Evolutionary conservation across 2,888 invertebrate genomes (phyloP).

Genomic region (Scaeva pyrastri): DNA sequence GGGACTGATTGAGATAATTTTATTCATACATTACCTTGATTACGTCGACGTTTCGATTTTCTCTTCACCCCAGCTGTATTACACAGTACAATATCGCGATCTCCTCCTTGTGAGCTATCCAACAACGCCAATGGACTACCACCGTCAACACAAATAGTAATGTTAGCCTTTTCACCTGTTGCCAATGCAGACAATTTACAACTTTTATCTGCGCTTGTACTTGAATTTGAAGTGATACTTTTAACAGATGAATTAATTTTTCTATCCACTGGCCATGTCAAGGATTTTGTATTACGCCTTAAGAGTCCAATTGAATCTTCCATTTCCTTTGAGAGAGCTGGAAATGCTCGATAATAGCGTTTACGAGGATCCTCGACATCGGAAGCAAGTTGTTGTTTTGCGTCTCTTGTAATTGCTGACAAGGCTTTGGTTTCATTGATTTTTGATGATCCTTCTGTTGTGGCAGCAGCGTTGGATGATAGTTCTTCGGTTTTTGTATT

Average conservation of each 20-base stretch:
- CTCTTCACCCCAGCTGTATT: constrained; percentile 80
- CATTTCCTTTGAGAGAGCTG: constrained; percentile 86
- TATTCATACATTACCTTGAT: constrained; percentile 78
- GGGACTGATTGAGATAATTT: too few species aligned
- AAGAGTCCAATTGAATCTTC: constrained; percentile 79
- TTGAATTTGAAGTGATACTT: constrained; percentile 77
- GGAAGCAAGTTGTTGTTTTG: constrained; percentile 62
- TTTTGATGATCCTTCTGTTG: constrained; percentile 35
- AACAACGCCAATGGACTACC: constrained; percentile 50
- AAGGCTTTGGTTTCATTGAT: constrained; percentile 37
- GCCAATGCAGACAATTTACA: constrained; percentile 43
- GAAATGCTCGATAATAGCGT: constrained; percentile 91
- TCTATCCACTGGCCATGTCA: constrained; percentile 80
- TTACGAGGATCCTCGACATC: constrained; percentile 87
- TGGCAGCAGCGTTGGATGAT: constrained; percentile 43
- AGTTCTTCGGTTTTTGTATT: constrained; percentile 52
- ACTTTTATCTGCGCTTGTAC: constrained; percentile 78
- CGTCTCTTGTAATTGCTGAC: constrained; percentile 59
- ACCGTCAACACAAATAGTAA: constrained; percentile 38
- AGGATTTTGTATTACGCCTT: constrained; percentile 79
- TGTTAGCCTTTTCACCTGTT: constrained; percentile 31
- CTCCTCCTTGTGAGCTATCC: constrained; percentile 50
- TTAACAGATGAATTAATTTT: constrained; percentile 79
- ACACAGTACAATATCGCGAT: constrained; percentile 71
- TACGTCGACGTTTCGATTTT: constrained; percentile 80